Conservation (phyloP, 2,113 vertebrate species). For the Leucosticte australis region DNA sequence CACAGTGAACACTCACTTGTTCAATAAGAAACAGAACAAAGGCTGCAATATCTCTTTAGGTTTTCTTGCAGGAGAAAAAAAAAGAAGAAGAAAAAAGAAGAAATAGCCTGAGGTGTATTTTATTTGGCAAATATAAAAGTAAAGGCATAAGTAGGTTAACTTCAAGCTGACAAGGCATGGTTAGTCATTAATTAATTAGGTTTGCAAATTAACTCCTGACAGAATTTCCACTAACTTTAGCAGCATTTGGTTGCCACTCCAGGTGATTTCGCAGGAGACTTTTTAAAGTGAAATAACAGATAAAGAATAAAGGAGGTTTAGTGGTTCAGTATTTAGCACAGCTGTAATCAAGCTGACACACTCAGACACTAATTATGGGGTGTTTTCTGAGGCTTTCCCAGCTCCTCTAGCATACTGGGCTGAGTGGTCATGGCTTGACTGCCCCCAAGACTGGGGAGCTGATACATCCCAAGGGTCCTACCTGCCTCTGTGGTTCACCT, state of each 20-base stretch:
- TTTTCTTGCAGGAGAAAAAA: background rate
- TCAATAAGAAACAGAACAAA: background rate
- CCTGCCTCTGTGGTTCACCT: background rate
- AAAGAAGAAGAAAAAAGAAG: background rate
- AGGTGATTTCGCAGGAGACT: background rate
- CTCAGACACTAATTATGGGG: background rate
- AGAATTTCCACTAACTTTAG: background rate
- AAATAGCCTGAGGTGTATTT: background rate
- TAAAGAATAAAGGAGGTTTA: background rate
- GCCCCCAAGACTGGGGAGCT: background rate
- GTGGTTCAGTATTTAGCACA: background rate
- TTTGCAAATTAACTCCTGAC: background rate
- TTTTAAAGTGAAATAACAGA: background rate
- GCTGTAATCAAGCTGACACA: background rate
- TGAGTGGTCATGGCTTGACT: accelerated
- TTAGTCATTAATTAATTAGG: constrained; percentile 25
- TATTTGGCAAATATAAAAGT: background rate
- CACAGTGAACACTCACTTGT: background rate
- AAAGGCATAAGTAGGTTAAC: background rate
- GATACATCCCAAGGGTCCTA: background rate
- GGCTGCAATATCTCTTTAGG: background rate
- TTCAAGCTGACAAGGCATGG: background rate
- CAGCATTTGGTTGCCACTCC: background rate
- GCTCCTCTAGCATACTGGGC: background rate
- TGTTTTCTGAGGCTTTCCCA: background rate